Evolutionary conservation across 2,888 invertebrate genomes (phyloP).

Genomic region (Scaptomyza caliginosa): DNA sequence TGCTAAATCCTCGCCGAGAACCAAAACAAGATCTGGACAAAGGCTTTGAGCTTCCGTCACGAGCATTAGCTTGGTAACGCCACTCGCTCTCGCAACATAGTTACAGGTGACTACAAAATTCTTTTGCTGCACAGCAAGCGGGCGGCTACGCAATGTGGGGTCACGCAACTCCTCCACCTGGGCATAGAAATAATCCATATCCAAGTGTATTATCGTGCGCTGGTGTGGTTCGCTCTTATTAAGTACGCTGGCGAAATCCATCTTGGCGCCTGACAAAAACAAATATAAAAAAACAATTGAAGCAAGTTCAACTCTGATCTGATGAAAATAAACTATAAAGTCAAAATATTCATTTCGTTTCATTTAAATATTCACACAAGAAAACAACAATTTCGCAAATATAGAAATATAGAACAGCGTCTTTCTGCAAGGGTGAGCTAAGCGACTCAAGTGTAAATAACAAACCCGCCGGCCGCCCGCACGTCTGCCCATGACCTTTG

Average conservation of each 20-base stretch:
- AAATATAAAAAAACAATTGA: slow-evolving; percentile 2
- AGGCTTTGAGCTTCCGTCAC: slow-evolving; percentile 89
- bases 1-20: slow-evolving; percentile 93
- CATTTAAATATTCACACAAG: no score
- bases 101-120: slow-evolving; percentile 93
- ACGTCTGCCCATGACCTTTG: slow-evolving; percentile 53
- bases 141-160: slow-evolving; percentile 87
- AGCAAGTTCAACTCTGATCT: not conserved
- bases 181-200: slow-evolving; percentile 93
- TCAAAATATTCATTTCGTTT: no score
- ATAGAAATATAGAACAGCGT: not conserved
- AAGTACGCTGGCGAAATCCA: slow-evolving; percentile 81
- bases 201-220: slow-evolving; percentile 90
- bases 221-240: slow-evolving; percentile 85
- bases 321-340: no score
- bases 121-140: slow-evolving; percentile 93
- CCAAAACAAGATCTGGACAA: slow-evolving; percentile 90
- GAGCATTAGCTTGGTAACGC: slow-evolving; percentile 91
- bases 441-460: slow-evolving; percentile 17
- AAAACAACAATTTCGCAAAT: not conserved
- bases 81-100: slow-evolving; percentile 90
- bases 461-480: slow-evolving; percentile 12
- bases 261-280: slow-evolving; percentile 47
- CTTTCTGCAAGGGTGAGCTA: slow-evolving; percentile 1
- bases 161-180: slow-evolving; percentile 92